Evolutionary conservation across 1,140 invertebrate species (phyloP).

Genomic region (Aplysia californica): DNA sequence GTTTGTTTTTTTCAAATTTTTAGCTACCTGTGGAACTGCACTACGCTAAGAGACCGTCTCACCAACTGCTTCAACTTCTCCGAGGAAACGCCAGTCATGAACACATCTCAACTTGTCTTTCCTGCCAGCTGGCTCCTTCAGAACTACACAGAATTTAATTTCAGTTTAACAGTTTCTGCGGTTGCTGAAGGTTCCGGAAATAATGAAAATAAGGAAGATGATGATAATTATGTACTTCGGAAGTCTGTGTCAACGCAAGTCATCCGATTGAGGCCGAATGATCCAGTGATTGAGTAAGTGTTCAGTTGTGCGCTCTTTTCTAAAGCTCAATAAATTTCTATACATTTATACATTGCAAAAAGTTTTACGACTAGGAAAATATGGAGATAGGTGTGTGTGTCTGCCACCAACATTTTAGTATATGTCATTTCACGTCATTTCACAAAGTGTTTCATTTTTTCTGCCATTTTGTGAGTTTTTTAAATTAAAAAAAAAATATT

Average conservation of each 20-base stretch:
- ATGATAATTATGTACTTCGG: too few relatives aligned
- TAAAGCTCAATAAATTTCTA: too few relatives aligned
- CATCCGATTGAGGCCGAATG: not conserved
- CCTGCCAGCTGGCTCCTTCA: slow-evolving; percentile 4
- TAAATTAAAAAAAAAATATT: too few relatives aligned
- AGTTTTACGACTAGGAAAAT: too few relatives aligned
- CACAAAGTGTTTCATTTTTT: not conserved
- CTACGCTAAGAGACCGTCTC: not conserved
- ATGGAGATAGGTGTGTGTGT: too few relatives aligned
- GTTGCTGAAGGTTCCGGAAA: not conserved
- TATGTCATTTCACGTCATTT: not conserved
- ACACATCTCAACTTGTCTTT: not conserved
- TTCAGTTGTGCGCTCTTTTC: too few relatives aligned
- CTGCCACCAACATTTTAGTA: too few relatives aligned
- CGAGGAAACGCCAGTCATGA: not conserved
- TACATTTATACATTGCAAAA: too few relatives aligned
- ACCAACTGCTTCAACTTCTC: not conserved
- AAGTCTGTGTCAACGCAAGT: not conserved
- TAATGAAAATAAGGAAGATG: too few relatives aligned
- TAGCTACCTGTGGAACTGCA: slow-evolving; percentile 6
- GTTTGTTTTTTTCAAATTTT: too few relatives aligned
- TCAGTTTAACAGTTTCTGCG: slow-evolving; percentile 1
- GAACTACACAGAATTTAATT: not conserved
- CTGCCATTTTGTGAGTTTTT: too few relatives aligned
- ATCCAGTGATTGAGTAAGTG: slow-evolving; percentile 3